Conservation (phyloP, 2,797 vertebrate species). For the Microctenopoma steveboyesi region DNA sequence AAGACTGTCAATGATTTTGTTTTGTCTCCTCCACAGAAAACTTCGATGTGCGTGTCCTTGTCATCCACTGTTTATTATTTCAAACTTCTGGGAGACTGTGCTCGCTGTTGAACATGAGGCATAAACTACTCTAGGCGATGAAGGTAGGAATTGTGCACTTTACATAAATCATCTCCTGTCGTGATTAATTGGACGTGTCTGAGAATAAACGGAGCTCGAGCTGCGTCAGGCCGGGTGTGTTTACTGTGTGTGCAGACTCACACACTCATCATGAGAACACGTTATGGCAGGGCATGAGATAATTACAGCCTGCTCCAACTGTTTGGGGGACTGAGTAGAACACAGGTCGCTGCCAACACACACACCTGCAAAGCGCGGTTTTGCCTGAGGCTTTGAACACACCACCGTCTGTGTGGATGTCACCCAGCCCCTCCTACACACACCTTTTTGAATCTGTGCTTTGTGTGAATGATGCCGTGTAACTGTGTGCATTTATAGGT, state of each 20-base stretch:
- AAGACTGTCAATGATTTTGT: slow-evolving; percentile 25
- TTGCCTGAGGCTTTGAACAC: slow-evolving; percentile 74
- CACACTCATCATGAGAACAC: slow-evolving; percentile 72
- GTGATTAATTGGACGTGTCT: slow-evolving; percentile 68
- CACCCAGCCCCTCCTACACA: slow-evolving; percentile 29
- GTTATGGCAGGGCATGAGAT: slow-evolving; percentile 80
- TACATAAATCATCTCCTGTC: slow-evolving; percentile 67
- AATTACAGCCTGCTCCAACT: slow-evolving; percentile 80
- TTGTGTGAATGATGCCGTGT: slow-evolving; percentile 65
- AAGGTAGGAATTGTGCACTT: slow-evolving; percentile 63
- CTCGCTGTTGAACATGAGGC: slow-evolving; percentile 42
- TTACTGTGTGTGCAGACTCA: slow-evolving; percentile 44
- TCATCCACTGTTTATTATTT: slow-evolving; percentile 23
- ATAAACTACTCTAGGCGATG: slow-evolving; percentile 27
- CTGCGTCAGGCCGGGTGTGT: slow-evolving; percentile 60
- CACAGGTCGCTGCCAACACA: slow-evolving; percentile 78
- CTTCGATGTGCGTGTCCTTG: slow-evolving; percentile 29
- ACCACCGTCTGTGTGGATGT: slow-evolving; percentile 62
- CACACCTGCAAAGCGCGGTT: slow-evolving; percentile 80
- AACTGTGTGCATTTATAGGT: neutral
- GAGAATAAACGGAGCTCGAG: slow-evolving; percentile 42
- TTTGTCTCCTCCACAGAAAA: slow-evolving; percentile 42
- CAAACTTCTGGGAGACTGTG: slow-evolving; percentile 44
- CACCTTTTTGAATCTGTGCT: slow-evolving; percentile 64
- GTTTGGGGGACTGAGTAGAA: slow-evolving; percentile 72